Evolutionary conservation across 1,140 invertebrate species (phyloP), one percentile per base, ranked within the genome.

Genomic region (Trachelipus rathkii): DNA sequence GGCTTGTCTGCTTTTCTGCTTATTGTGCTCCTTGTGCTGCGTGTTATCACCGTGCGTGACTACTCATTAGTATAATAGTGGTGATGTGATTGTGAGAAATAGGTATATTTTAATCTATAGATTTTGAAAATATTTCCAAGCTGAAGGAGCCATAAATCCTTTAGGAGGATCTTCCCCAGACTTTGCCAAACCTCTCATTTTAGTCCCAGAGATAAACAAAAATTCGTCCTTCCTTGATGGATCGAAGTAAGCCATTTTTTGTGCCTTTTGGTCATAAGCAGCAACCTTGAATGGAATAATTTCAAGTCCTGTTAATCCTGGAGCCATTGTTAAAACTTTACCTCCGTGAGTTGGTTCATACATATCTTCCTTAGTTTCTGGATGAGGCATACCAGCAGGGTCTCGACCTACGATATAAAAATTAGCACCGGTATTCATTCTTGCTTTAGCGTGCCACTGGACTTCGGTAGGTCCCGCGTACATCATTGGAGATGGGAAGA

Each of bases 401-500:
- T 99, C 97, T 77, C 98, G 88, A 0, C 98, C 97, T 23, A 99
- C 98, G 79, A 99, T 99, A 85, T 99, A 99, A 85, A 97, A 98
- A 84, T 97, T 95, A 7, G 96, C 96, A 0, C 97, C 97, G 15
- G 96, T 94, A 81, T 92, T 92, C 91, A 99, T 93, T 78, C 97
- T 88, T 0, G 96, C 93, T 85, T 98, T 98, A 0, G 96, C 96
- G 87, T 99, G 97, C 97, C 97, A 99, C 86, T 99, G 97, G 33
- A 99, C 96, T 91, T 93, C 79, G 9, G 95, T 96, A 19, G 97
- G 97, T 15, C 98, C 98, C 21, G 97, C 98, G 86, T 99, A 99
- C 91, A 97, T 92, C 98, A 99, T 99, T 0, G 97, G 98, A 77
- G 96, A 98, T 0, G 98, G 98, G 86, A 99, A 99, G 82, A 99